These are phyloP conservation scores for Heliocidaris erythrogramma DNA, from an alignment of 35 echinoderm and acorn worm species.

Conservation along the genomic window DNA sequence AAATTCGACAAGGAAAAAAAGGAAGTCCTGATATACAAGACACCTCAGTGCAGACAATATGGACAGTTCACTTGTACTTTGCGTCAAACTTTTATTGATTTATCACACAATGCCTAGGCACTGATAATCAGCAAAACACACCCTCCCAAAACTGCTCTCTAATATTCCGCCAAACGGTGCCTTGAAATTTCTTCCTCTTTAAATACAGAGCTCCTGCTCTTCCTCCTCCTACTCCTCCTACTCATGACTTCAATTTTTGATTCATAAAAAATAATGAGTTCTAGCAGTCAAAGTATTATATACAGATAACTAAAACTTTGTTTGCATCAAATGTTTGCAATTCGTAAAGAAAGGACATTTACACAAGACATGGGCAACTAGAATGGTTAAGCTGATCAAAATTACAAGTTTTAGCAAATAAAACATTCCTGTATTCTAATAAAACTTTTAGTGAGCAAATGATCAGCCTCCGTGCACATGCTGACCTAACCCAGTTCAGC, in stretches of 20 bases:
- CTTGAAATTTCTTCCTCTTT: conserved; percentile 27
- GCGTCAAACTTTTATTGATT: conserved; percentile 15
- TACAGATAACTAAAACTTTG: too few relatives aligned
- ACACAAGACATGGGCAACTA: too few relatives aligned
- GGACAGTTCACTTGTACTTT: conserved; percentile 39
- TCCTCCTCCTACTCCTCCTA: not conserved
- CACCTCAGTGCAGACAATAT: not conserved
- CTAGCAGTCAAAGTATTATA: too few relatives aligned
- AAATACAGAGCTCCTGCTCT: not conserved
- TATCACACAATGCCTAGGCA: conserved; percentile 17
- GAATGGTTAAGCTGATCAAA: too few relatives aligned
- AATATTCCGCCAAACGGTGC: conserved; percentile 1
- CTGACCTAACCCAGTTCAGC: too few relatives aligned
- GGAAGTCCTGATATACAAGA: not conserved
- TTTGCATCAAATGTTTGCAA: too few relatives aligned
- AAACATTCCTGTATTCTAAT: too few relatives aligned
- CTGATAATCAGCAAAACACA: conserved; percentile 32
- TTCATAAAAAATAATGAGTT: too few relatives aligned
- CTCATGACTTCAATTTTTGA: not conserved
- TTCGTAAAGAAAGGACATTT: too few relatives aligned
- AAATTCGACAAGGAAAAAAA: not conserved
- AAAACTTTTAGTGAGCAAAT: too few relatives aligned
- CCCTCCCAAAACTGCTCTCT: conserved; percentile 22
- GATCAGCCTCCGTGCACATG: too few relatives aligned
- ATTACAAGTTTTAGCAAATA: too few relatives aligned